phyloP scores from a whole-genome alignment of 2,113 vertebrate species.

The Hippocampus barbouri region DNA sequence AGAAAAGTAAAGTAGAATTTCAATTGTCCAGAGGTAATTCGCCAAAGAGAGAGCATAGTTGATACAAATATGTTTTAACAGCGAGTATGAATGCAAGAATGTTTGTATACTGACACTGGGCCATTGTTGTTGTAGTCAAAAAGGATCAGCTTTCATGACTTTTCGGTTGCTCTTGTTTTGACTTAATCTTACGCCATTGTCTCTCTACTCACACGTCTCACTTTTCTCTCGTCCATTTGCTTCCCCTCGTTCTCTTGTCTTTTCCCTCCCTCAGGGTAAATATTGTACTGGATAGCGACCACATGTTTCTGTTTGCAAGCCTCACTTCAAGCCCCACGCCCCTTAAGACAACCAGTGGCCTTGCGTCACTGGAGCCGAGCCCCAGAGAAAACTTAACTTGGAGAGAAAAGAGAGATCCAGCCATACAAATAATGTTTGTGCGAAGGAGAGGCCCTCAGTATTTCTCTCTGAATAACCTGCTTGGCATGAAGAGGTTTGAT shows the following conservation, averaged over 20 bases:
- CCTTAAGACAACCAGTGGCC: slow-evolving; percentile 41
- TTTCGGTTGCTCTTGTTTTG: not conserved
- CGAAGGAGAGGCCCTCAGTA: slow-evolving; percentile 15
- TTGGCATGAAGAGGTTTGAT: slow-evolving; percentile 7
- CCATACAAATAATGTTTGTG: slow-evolving; percentile 9
- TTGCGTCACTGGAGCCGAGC: slow-evolving; percentile 37
- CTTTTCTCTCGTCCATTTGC: slow-evolving; percentile 15
- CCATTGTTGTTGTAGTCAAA: slow-evolving; percentile 9
- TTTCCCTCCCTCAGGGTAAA: slow-evolving; percentile 34
- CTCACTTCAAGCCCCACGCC: slow-evolving; percentile 54
- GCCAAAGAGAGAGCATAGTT: not conserved
- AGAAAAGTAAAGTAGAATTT: not conserved
- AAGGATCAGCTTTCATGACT: slow-evolving; percentile 1
- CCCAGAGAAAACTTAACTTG: slow-evolving; percentile 21
- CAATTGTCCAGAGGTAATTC: not conserved
- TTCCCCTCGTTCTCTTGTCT: slow-evolving; percentile 17
- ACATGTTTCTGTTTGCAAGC: slow-evolving; percentile 57
- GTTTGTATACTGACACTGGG: slow-evolving; percentile 26
- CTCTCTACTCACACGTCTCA: not conserved
- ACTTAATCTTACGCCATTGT: slow-evolving; percentile 1
- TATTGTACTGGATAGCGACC: slow-evolving; percentile 41
- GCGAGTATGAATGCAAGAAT: slow-evolving; percentile 14
- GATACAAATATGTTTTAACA: not conserved
- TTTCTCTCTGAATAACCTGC: not conserved
- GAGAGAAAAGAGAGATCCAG: slow-evolving; percentile 20